Evolutionary conservation across 2,888 invertebrate species (phyloP).

Genomic region (Pterostichus madidus): DNA sequence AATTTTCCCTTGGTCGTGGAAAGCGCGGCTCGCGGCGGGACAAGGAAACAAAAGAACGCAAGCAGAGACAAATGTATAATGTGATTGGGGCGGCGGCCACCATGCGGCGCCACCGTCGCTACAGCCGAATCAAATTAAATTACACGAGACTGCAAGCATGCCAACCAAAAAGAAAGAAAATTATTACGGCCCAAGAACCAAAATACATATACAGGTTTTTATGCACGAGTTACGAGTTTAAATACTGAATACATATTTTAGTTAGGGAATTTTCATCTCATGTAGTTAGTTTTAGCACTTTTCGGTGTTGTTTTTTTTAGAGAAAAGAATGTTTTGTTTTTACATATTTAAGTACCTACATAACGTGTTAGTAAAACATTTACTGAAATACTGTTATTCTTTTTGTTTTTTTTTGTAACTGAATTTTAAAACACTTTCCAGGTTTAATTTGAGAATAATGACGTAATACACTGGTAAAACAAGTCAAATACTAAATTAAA

Average conservation of each 20-base stretch:
- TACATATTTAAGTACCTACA: no score
- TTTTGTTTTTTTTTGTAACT: no score
- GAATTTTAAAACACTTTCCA: no score
- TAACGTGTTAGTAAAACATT: no score
- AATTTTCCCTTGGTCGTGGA: slow-evolving; percentile 26
- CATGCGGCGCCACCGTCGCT: slow-evolving; percentile 5
- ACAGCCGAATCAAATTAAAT: slow-evolving; percentile 55
- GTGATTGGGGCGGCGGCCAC: slow-evolving; percentile 50
- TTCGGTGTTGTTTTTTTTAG: no score
- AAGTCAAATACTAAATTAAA: background rate
- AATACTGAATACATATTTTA: background rate
- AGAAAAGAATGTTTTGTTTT: no score
- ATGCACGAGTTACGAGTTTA: background rate
- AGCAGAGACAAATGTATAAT: slow-evolving; percentile 56
- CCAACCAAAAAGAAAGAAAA: slow-evolving; percentile 48
- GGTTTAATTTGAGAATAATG: no score
- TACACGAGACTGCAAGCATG: slow-evolving; percentile 43
- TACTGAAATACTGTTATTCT: no score
- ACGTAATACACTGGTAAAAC: no score
- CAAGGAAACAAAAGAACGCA: slow-evolving; percentile 62
- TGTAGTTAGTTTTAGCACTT: background rate
- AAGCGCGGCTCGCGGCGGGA: slow-evolving; percentile 10
- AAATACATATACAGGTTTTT: slow-evolving; percentile 13
- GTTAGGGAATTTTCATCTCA: background rate
- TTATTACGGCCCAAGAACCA: slow-evolving; percentile 35